Base-by-base conservation (phyloP, 2,888 invertebrate species). In the Phortica magna region DNA sequence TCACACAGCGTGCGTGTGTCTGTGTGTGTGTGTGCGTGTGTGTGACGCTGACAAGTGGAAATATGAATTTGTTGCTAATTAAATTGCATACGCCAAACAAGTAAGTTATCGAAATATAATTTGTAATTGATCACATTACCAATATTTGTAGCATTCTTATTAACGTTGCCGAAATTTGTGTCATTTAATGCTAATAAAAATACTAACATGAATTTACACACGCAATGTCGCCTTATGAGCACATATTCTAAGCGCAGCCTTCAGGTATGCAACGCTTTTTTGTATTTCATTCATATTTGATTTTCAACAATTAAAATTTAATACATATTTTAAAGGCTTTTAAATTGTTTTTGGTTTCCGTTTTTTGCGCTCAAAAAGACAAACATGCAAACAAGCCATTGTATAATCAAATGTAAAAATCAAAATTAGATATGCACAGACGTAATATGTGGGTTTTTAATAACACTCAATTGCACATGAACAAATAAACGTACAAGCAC, bases 1-100 rank as follows among this genome's bases (percentile, higher is more conserved):
- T 4, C 31, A 31, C 31, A 31, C 31, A 1, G 31, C 2, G 31
- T 31, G 31, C 5, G 31, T 31, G 31, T 31, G 31, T 31, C 2
- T 31, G 31, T 31, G 31, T 31, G 31, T 31, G 73, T 41, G 71
- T 67, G 55, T 70, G 77, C 76, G 75, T 74, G 70, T 17, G 64
- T 64, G 17, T 31, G 31, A 31, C 31, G 31, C 31, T 55, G 80
- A 68, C 68, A 77, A 22, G 76, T 78, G 81, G 81, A 85, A 85
- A 85, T 84, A 83, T 85, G 82, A 85, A 87, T 85, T 85, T 85
- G 84, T 83, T 87, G 85, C 86, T 85, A 85, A 85, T 85, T 85
- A 85, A 85, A 85, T 85, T 87, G 84, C 75, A 76, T 68, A 71
- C 75, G 72, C 70, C 75, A 71, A 75, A n/a, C 31, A 31, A 31